A percentile compares a stretch with the other conserved stretches of the same genome.
Conservation (phyloP, 2,888 invertebrate genomes). For the Bibio marci region DNA sequence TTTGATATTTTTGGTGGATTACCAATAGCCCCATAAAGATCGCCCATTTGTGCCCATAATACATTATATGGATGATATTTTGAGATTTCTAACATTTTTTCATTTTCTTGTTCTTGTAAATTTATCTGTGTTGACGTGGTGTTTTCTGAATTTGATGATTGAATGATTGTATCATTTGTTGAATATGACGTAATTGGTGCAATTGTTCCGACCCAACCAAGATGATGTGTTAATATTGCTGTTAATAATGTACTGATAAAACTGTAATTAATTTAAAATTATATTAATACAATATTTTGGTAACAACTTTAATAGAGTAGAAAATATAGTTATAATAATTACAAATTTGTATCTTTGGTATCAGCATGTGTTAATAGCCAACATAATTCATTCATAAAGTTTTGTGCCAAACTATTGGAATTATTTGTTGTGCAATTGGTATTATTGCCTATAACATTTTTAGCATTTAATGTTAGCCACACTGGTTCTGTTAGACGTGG, state of each 20-base stretch:
- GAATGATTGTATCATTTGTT: conserved; percentile 11
- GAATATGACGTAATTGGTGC: conserved; percentile 21
- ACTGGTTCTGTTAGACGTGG: conserved; percentile 45
- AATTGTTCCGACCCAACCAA: conserved; percentile 81
- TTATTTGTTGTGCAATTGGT: too few species aligned
- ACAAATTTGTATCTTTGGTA: conserved; percentile 82
- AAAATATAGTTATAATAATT: conserved; percentile 29
- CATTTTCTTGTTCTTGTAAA: conserved; percentile 23
- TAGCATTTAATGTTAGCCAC: conserved; percentile 42
- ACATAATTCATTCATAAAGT: conserved; percentile 40
- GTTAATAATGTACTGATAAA: conserved; percentile 81
- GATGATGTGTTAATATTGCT: conserved; percentile 73
- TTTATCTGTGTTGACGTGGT: conserved; percentile 18
- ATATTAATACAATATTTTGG: neutral
- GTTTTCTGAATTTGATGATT: conserved; percentile 19
- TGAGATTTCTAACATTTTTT: conserved; percentile 36
- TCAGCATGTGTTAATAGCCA: conserved; percentile 52
- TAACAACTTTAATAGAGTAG: neutral
- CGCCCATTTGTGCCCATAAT: conserved; percentile 75
- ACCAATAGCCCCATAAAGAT: conserved; percentile 72
- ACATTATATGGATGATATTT: conserved; percentile 67
- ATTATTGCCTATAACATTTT: too few species aligned
- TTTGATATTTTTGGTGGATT: conserved; percentile 58
- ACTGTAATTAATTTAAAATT: conserved; percentile 33
- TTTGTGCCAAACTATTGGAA: conserved; percentile 22